Evolutionary conservation across 2,888 invertebrate species (phyloP).

Genomic region (Pseudococcus longispinus): DNA sequence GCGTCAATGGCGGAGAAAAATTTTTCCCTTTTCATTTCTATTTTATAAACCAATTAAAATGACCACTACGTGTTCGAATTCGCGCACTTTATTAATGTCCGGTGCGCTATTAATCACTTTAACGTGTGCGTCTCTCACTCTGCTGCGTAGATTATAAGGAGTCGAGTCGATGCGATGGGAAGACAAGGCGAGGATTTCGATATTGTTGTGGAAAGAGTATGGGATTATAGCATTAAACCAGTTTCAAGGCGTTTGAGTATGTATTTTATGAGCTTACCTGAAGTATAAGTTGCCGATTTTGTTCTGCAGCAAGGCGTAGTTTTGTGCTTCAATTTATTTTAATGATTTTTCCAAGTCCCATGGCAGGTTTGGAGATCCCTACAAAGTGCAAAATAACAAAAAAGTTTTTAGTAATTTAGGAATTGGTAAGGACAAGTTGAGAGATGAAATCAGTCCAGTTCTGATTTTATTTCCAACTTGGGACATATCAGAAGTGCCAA

Average conservation of each 20-base stretch:
- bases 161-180: background rate
- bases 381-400: no score
- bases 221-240: background rate
- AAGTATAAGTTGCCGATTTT: background rate
- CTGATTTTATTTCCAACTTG: no score
- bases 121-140: background rate
- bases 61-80: slow-evolving; percentile 19
- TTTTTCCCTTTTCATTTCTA: background rate
- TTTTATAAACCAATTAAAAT: slow-evolving; percentile 28
- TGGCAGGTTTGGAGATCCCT: background rate
- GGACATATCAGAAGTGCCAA: no score
- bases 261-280: background rate
- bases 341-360: background rate
- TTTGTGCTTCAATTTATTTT: background rate
- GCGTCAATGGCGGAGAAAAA: background rate
- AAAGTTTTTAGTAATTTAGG: no score
- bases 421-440: no score
- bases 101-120: slow-evolving; percentile 17
- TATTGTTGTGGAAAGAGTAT: background rate
- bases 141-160: background rate
- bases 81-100: slow-evolving; percentile 13
- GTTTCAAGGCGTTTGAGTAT: background rate
- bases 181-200: background rate
- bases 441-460: no score
- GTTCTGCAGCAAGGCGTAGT: background rate